A percentile compares a stretch with the other conserved stretches of the same genome.
These are phyloP conservation scores for Pediacus dermestoides DNA, from an alignment of 2,888 invertebrate genomes.

Conservation along the genomic window DNA sequence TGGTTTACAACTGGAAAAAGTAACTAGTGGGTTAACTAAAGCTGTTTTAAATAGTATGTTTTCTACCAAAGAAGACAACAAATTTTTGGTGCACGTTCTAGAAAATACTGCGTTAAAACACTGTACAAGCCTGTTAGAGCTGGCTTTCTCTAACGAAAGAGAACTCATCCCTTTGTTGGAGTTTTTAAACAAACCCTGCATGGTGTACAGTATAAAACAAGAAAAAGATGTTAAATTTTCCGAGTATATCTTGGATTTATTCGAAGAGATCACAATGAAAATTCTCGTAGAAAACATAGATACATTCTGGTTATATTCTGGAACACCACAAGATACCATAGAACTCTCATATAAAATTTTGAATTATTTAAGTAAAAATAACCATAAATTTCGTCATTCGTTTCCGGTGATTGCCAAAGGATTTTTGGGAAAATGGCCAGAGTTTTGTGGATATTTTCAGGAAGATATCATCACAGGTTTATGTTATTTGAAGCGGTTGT, in stretches of 20 bases:
- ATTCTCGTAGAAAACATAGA: slow-evolving; percentile 32
- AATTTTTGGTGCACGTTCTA: slow-evolving; percentile 25
- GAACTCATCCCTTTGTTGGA: slow-evolving; percentile 29
- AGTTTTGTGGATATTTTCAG: slow-evolving; percentile 31
- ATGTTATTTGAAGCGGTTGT: slow-evolving; percentile 29
- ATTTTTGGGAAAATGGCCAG: slow-evolving; percentile 30
- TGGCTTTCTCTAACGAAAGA: slow-evolving; percentile 28
- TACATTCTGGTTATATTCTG: slow-evolving; percentile 30
- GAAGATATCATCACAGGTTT: slow-evolving; percentile 25
- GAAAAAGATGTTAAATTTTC: slow-evolving; percentile 31
- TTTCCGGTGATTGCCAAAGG: slow-evolving; percentile 17
- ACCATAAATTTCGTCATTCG: slow-evolving; percentile 17
- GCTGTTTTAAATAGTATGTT: slow-evolving; percentile 25
- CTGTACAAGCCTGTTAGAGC: slow-evolving; percentile 27
- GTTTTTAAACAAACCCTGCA: slow-evolving; percentile 25
- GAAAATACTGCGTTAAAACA: slow-evolving; percentile 28
- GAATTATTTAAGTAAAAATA: slow-evolving; percentile 21
- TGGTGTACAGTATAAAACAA: slow-evolving; percentile 30
- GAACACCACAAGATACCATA: slow-evolving; percentile 16
- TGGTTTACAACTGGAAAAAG: slow-evolving; percentile 13
- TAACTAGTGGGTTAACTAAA: slow-evolving; percentile 16
- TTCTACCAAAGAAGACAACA: slow-evolving; percentile 12
- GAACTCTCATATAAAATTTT: slow-evolving; percentile 22
- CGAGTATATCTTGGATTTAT: slow-evolving; percentile 35
- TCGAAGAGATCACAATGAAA: slow-evolving; percentile 33